A percentile compares a stretch with the other conserved stretches of the same genome.
Conservation (phyloP, 2,888 invertebrate genomes). For the Argyra leucocephala region DNA sequence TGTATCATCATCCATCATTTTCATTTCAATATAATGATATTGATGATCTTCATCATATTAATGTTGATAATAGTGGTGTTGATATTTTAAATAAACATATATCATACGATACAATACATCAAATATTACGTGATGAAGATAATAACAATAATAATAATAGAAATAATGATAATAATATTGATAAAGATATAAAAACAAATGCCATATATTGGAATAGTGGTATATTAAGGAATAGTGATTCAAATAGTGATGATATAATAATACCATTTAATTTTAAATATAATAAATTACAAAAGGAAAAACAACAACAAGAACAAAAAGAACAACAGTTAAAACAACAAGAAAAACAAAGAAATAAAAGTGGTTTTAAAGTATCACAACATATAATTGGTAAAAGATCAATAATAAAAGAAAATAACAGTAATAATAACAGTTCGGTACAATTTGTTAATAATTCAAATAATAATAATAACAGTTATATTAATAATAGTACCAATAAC, state of each 20-base stretch:
- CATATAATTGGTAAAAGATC: constrained; percentile 7
- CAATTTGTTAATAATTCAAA: background rate
- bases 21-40: background rate
- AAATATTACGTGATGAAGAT: constrained; percentile 37
- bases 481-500: constrained; percentile 13
- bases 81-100: constrained; percentile 27
- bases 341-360: background rate
- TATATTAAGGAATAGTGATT: constrained; percentile 6
- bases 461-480: constrained; percentile 5
- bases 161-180: background rate
- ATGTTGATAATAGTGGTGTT: constrained; percentile 8
- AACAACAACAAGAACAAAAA: background rate
- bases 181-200: background rate
- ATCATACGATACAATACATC: constrained; percentile 37
- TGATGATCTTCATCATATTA: background rate
- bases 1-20: background rate
- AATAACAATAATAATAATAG: background rate
- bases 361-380: background rate
- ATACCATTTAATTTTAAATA: background rate
- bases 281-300: background rate
- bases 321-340: background rate
- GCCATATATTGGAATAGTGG: background rate
- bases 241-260: constrained; percentile 5
- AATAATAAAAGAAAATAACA: background rate
- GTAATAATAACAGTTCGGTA: background rate